phyloP scores from a whole-genome alignment of 35 echinoderm and acorn worm genomes.

The Apostichopus californicus region DNA sequence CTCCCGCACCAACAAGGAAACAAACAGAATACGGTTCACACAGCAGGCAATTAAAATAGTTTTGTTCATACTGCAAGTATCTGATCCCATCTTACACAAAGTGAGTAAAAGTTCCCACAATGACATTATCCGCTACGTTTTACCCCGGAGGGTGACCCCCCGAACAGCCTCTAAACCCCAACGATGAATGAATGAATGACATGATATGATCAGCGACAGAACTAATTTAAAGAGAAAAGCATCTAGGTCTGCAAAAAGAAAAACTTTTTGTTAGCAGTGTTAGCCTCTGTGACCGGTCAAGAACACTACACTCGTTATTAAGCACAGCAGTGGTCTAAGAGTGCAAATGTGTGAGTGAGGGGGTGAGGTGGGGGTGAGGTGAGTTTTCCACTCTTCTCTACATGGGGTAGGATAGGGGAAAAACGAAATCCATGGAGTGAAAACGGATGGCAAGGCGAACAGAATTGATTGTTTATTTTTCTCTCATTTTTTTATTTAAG shows the following conservation, averaged over 20 bases:
- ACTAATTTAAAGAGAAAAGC: too few relatives aligned
- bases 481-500: neutral
- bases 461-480: neutral
- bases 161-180: too few relatives aligned
- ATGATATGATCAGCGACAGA: too few relatives aligned
- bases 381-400: neutral
- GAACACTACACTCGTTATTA: neutral
- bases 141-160: too few relatives aligned
- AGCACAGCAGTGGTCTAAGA: neutral
- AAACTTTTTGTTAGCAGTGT: neutral
- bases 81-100: too few relatives aligned
- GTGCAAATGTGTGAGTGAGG: neutral
- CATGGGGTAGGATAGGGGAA: neutral
- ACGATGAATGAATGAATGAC: too few relatives aligned
- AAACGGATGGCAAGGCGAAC: neutral
- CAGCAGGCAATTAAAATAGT: too few relatives aligned
- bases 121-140: too few relatives aligned
- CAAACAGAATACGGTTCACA: too few relatives aligned
- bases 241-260: neutral
- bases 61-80: too few relatives aligned
- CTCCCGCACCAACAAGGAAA: too few relatives aligned
- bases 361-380: neutral
- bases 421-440: neutral
- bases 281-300: neutral
- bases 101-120: too few relatives aligned